Evolutionary conservation across 1,140 invertebrate species (phyloP).

Genomic region (Drosophila subobscura): DNA sequence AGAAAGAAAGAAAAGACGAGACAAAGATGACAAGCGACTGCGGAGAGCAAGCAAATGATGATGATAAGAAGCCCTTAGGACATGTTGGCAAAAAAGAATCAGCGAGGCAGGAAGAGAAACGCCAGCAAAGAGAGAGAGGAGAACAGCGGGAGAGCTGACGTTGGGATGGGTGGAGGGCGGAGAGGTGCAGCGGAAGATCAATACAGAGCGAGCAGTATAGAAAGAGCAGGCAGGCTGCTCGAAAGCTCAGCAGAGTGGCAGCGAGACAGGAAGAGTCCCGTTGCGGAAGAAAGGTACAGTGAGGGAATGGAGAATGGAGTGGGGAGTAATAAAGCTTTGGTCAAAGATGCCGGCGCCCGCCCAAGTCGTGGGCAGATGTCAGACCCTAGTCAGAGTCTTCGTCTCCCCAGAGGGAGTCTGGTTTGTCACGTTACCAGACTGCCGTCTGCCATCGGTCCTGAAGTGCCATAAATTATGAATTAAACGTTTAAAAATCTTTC

Average conservation of each 20-base stretch:
- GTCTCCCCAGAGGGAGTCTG: conserved; percentile 1
- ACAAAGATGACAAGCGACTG: conserved; percentile 34
- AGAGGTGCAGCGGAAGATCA: no score
- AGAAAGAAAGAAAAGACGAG: conserved; percentile 17
- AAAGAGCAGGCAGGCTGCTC: no score
- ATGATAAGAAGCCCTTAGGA: conserved; percentile 56
- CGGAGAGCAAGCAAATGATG: conserved; percentile 19
- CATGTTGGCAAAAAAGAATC: conserved; percentile 22
- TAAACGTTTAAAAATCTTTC: conserved; percentile 24
- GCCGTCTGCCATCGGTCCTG: background rate
- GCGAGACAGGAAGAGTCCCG: no score
- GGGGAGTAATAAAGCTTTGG: background rate
- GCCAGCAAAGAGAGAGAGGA: conserved; percentile 7
- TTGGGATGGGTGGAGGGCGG: no score
- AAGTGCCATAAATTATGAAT: conserved; percentile 38
- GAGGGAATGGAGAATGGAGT: no score
- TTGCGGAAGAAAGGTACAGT: no score
- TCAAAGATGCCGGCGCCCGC: conserved; percentile 40
- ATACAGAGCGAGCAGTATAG: no score
- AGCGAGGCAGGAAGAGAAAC: conserved; percentile 1
- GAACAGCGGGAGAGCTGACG: background rate
- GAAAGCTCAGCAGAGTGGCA: no score
- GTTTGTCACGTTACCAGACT: conserved; percentile 3
- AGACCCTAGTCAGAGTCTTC: background rate
- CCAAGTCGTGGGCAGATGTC: conserved; percentile 21